These are phyloP conservation scores for Neopipo cinnamomea DNA, from an alignment of 2,113 vertebrate genomes.

Conservation along the genomic window DNA sequence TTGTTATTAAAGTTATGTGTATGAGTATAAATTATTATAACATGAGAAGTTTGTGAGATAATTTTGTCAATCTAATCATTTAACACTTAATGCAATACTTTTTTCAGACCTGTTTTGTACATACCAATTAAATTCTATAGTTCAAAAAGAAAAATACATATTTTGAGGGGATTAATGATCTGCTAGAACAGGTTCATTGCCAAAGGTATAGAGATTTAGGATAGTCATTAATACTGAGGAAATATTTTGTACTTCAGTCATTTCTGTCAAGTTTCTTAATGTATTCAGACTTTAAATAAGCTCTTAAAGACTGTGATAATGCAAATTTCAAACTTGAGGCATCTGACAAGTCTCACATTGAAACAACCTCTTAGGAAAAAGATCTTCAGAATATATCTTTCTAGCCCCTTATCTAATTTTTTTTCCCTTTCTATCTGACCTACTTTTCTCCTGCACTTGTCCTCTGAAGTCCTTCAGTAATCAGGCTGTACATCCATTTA, in stretches of 20 bases:
- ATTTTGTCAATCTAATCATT: slow-evolving; percentile 1
- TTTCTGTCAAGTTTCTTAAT: slow-evolving; percentile 40
- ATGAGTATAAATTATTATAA: slow-evolving; percentile 6
- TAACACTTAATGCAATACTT: background rate
- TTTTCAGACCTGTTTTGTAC: background rate
- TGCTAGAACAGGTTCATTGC: slow-evolving; percentile 12
- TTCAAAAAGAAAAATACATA: background rate
- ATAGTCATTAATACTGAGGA: slow-evolving; percentile 47
- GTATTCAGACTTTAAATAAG: slow-evolving; percentile 25
- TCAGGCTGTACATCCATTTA: slow-evolving; percentile 27
- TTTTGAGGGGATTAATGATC: slow-evolving; percentile 42
- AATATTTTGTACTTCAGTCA: slow-evolving; percentile 43
- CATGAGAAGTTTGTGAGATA: background rate
- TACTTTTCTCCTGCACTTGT: slow-evolving; percentile 15
- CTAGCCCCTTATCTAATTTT: background rate
- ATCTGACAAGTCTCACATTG: slow-evolving; percentile 19
- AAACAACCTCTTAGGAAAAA: background rate
- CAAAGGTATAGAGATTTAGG: slow-evolving; percentile 3
- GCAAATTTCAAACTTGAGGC: slow-evolving; percentile 21
- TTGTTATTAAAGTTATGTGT: slow-evolving; percentile 14
- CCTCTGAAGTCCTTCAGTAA: slow-evolving; percentile 57
- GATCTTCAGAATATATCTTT: background rate
- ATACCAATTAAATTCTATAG: background rate
- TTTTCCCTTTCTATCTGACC: slow-evolving; percentile 6
- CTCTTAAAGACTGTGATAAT: background rate